Base-by-base conservation (phyloP, 1,140 invertebrate species). In the Atopsyche davidsoni region DNA sequence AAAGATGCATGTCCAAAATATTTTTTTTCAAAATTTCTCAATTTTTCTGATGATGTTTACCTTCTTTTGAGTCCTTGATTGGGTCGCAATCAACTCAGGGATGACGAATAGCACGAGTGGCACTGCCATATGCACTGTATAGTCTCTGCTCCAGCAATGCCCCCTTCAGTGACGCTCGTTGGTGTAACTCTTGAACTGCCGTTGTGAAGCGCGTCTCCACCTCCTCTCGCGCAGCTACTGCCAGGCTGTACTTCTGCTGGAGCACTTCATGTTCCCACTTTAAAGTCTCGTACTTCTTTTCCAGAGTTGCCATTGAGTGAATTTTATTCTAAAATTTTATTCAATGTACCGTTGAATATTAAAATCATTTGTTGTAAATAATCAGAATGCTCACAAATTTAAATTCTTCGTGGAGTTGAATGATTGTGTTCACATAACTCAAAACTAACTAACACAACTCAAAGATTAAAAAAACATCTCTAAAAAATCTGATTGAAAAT, bases 121-220 rank as follows among this genome's bases (percentile, higher is more conserved):
- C n/a, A n/a, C n/a, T n/a, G n/a, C n/a, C n/a, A n/a, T n/a, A n/a
- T n/a, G n/a, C n/a, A n/a, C n/a, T n/a, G n/a, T 40, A 10, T 4
- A 52, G n/a, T 17, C 38, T 14, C 36, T 53, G 55, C 55, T 74
- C 70, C 25, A 73, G 43, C 3, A 73, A 49, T 0, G 68, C 66
- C 4, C 66, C 67, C 47, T 70, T 70, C 38, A 72, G 44, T 19
- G 80, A 81, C 1, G 85, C 82, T 65, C 87, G 89, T 63, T 92
- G 87, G 67, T 92, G 89, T 3, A 92, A 76, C 63, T 92, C 89
- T 16, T 90, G 69, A 47, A 94, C 82, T 2, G 88, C 86, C 46
- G 82, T 79, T n/a, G 87, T 78, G 66, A 93, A 93, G 66, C 82
- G 80, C 4, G 77, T 68, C 62, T 90, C 86, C 14, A 93, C 63